Conservation (phyloP, 2,888 invertebrate species). For the Serripes groenlandicus region DNA sequence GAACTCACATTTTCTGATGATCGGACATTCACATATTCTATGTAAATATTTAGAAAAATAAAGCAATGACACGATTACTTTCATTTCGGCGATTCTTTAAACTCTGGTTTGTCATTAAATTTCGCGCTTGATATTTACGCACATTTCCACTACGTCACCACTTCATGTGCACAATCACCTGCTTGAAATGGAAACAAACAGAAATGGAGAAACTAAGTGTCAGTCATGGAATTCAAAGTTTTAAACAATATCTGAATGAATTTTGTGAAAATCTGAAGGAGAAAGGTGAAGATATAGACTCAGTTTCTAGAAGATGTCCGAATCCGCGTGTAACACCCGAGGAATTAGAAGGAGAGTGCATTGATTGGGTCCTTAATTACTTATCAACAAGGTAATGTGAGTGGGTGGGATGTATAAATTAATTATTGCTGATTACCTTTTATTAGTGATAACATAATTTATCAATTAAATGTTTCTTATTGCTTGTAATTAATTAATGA, state of each 20-base stretch:
- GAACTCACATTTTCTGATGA: too few species aligned
- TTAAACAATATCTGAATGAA: slow-evolving; percentile 75
- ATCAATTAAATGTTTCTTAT: too few species aligned
- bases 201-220: slow-evolving; percentile 75
- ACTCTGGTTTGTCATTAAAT: background rate
- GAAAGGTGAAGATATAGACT: slow-evolving; percentile 70
- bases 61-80: too few species aligned
- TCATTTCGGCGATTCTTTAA: too few species aligned
- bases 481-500: too few species aligned
- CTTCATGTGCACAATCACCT: slow-evolving; percentile 69
- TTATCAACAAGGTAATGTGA: slow-evolving; percentile 77
- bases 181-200: slow-evolving; percentile 74
- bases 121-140: slow-evolving; percentile 24
- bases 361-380: slow-evolving; percentile 82
- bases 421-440: too few species aligned
- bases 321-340: slow-evolving; percentile 71
- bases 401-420: slow-evolving; percentile 67
- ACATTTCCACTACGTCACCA: slow-evolving; percentile 64
- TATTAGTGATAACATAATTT: too few species aligned
- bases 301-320: slow-evolving; percentile 69
- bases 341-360: slow-evolving; percentile 83
- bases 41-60: too few species aligned
- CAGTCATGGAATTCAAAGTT: slow-evolving; percentile 69
- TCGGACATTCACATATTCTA: too few species aligned
- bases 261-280: slow-evolving; percentile 75